These are phyloP conservation scores for Neopelma chrysocephalum DNA, from an alignment of 2,797 vertebrate genomes.

Conservation along the genomic window DNA sequence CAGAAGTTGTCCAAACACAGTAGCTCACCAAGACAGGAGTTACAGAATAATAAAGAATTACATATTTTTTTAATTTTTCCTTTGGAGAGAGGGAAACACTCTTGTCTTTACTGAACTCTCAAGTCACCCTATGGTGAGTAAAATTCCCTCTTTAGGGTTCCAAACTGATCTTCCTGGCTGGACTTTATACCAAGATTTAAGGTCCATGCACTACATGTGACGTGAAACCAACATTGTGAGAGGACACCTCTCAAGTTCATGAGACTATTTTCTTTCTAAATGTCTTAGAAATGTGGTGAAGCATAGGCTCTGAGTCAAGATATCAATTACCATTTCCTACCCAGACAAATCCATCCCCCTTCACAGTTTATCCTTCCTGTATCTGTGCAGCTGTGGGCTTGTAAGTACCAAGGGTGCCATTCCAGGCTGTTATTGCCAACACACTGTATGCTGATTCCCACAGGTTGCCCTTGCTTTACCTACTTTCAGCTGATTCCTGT, in stretches of 20 bases:
- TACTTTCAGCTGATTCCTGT: background rate
- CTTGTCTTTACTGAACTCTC: background rate
- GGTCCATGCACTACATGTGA: too few species aligned
- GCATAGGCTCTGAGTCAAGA: background rate
- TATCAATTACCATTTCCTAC: background rate
- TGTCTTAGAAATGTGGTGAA: background rate
- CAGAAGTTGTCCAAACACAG: background rate
- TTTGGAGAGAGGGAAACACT: background rate
- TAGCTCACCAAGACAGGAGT: background rate
- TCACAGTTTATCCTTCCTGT: background rate
- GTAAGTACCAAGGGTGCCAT: background rate
- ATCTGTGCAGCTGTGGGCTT: background rate
- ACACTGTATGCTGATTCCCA: background rate
- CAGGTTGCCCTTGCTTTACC: background rate
- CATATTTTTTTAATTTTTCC: accelerated
- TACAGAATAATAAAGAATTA: background rate
- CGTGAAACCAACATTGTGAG: background rate
- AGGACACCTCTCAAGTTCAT: background rate
- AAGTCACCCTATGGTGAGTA: background rate
- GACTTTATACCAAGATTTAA: background rate
- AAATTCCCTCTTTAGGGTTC: background rate
- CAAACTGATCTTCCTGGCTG: background rate
- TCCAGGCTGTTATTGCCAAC: background rate
- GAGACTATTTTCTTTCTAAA: background rate
- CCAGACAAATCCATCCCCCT: background rate